phyloP scores from a whole-genome alignment of 2,888 invertebrate species.

The Pilophorus perplexus region DNA sequence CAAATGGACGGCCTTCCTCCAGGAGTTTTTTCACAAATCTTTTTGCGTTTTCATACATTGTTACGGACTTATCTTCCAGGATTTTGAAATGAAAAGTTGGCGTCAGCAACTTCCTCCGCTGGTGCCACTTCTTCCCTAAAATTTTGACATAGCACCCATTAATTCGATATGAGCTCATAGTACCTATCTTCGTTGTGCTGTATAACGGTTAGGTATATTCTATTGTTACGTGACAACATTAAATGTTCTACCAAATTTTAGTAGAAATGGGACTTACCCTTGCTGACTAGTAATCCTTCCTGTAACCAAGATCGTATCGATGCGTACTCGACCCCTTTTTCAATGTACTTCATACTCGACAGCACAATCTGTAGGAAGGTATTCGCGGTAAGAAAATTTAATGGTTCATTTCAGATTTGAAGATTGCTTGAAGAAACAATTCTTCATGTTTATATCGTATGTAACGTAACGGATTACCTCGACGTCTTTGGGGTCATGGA shows the following conservation, averaged over 20 bases:
- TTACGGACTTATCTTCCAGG: constrained; percentile 30
- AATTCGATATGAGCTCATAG: background rate
- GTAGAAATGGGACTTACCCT: constrained; percentile 16
- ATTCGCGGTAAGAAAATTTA: too few species aligned
- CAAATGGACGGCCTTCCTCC: constrained; percentile 8
- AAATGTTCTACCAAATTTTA: too few species aligned
- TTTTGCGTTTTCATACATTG: constrained; percentile 16
- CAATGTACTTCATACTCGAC: constrained; percentile 14
- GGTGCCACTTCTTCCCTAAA: constrained; percentile 43
- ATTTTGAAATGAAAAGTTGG: constrained; percentile 44
- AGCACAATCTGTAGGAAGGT: constrained; percentile 1
- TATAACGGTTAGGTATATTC: too few species aligned
- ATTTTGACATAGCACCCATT: background rate
- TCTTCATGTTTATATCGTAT: too few species aligned
- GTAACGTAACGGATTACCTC: too few species aligned
- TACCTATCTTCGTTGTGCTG: background rate
- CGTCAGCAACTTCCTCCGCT: constrained; percentile 40
- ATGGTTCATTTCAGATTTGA: too few species aligned
- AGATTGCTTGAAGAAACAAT: background rate
- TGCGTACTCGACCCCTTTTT: constrained; percentile 19
- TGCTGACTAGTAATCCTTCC: constrained; percentile 15
- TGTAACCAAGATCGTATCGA: constrained; percentile 17
- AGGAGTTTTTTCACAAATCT: constrained; percentile 8
- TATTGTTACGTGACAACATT: too few species aligned
- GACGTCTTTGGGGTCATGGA: constrained; percentile 9